A percentile compares a stretch with the other conserved stretches of the same genome.
Conservation (phyloP, 2,113 vertebrate species). For the Vidua macroura region DNA sequence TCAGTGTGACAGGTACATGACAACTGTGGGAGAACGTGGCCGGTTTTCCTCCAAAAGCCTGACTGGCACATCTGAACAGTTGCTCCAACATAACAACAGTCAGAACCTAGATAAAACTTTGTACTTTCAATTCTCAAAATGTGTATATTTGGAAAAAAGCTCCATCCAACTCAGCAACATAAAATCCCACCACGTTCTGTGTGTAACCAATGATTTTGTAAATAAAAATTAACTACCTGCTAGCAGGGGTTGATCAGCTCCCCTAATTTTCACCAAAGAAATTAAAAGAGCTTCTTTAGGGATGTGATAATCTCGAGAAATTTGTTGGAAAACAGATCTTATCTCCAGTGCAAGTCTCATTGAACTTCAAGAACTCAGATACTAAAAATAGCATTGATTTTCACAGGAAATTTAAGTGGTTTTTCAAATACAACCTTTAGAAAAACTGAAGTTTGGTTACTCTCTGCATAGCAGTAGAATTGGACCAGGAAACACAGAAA, state of each 20-base stretch:
- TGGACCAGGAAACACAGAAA: neutral
- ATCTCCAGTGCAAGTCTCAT: neutral
- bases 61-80: neutral
- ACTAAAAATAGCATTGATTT: neutral
- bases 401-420: neutral
- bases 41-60: neutral
- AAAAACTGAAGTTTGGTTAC: neutral
- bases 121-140: neutral
- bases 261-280: neutral
- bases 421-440: neutral
- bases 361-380: neutral
- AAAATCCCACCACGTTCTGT: neutral
- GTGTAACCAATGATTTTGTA: neutral
- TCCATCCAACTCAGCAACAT: neutral
- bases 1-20: neutral
- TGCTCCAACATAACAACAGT: neutral
- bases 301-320: neutral
- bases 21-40: neutral
- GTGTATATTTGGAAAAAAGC: neutral
- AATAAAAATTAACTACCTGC: neutral
- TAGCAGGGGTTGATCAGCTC: neutral
- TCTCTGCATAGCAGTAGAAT: neutral
- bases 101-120: neutral
- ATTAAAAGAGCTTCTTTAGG: neutral
- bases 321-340: neutral